phyloP scores from a whole-genome alignment of 2,797 vertebrate species.

The Microhierax caerulescens region DNA sequence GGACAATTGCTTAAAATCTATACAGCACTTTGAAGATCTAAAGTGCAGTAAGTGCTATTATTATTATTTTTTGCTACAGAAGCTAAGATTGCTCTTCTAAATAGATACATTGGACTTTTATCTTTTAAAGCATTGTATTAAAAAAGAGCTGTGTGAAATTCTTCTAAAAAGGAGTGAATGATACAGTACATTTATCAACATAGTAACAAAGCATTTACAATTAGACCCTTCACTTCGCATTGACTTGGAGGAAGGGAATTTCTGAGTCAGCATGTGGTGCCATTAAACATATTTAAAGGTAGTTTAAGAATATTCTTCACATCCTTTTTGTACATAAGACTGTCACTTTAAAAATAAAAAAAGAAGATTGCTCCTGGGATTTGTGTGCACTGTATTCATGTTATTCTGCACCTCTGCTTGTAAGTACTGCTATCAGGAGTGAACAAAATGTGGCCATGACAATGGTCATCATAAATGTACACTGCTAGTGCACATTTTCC shows the following conservation, averaged over 20 bases:
- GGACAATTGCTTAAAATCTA: neutral
- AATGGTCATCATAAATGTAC: neutral
- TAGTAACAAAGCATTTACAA: neutral
- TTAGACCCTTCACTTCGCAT: neutral
- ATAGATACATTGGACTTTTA: neutral
- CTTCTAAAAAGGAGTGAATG: neutral
- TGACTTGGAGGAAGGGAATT: neutral
- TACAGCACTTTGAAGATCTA: neutral
- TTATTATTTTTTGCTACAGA: neutral
- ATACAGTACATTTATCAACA: neutral
- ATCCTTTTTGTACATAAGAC: constrained; percentile 7
- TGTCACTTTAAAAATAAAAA: neutral
- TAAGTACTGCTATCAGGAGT: neutral
- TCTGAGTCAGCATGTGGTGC: constrained; percentile 4
- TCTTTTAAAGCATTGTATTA: neutral
- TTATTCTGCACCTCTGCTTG: neutral
- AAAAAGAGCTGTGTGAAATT: neutral
- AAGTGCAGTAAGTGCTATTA: neutral
- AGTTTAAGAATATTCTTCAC: constrained; percentile 33
- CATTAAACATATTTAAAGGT: constrained; percentile 30
- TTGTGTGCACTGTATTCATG: neutral
- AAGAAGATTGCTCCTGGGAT: neutral
- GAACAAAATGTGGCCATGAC: neutral
- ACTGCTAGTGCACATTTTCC: neutral
- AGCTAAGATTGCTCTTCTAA: neutral